These are phyloP conservation scores for Maniola jurtina DNA, from an alignment of 1,140 invertebrate species.

Conservation along the genomic window DNA sequence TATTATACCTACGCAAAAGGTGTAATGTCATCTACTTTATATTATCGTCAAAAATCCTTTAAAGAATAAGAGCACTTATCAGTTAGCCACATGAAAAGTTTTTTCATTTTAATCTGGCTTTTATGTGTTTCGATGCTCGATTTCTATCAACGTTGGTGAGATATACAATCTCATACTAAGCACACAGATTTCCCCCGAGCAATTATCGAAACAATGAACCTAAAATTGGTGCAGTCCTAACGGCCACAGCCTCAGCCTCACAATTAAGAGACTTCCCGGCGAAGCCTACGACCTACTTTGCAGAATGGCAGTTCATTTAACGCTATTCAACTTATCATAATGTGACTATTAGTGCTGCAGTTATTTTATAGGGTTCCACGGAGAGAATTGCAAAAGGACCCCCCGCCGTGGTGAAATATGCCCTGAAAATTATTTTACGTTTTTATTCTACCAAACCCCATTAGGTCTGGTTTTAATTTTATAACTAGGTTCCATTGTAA, in stretches of 20 bases:
- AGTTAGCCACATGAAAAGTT: too few relatives aligned
- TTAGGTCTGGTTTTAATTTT: too few relatives aligned
- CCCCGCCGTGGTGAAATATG: not conserved
- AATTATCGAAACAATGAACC: slow-evolving; percentile 73
- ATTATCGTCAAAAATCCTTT: too few relatives aligned
- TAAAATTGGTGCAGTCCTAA: slow-evolving; percentile 57
- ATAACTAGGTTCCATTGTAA: too few relatives aligned
- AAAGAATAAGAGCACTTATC: too few relatives aligned
- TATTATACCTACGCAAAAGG: too few relatives aligned
- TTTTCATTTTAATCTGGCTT: too few relatives aligned
- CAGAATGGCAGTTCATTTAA: slow-evolving; percentile 69
- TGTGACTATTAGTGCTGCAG: slow-evolving; percentile 60
- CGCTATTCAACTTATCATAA: slow-evolving; percentile 67
- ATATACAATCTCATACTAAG: slow-evolving; percentile 11
- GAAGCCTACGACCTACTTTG: slow-evolving; percentile 53
- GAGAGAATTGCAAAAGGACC: slow-evolving; percentile 1
- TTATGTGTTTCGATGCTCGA: too few relatives aligned
- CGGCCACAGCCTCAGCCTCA: slow-evolving; percentile 61
- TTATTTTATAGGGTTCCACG: slow-evolving; percentile 44
- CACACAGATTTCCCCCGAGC: slow-evolving; percentile 51
- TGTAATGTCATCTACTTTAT: too few relatives aligned
- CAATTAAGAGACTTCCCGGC: slow-evolving; percentile 56
- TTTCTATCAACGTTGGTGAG: too few relatives aligned
- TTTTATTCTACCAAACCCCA: too few relatives aligned
- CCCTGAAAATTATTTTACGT: too few relatives aligned